Base-by-base conservation (phyloP, 2,113 vertebrate genomes). In the Phasianus colchicus region DNA sequence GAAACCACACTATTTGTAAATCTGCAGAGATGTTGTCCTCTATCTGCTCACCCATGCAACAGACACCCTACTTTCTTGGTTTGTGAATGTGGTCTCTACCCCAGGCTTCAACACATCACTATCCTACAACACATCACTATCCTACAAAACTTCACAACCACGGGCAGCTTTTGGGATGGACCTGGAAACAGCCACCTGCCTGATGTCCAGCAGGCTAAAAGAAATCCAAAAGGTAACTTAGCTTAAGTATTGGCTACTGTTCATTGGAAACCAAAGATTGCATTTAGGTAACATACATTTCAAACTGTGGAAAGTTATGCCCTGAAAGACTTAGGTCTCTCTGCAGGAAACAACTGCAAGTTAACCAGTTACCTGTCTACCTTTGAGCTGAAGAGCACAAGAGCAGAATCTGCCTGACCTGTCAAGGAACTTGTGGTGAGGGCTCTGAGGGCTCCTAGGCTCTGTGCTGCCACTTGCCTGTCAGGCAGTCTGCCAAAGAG, bases 401-500 rank as follows among this genome's bases (percentile, higher is more conserved):
- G 38, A 64, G 57, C 70, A 61, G 52, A 69, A 91, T 77, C 65
- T 88, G 66, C 76, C 69, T 57, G 80, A 92, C 87, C 95, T 42
- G 27, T 8, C 69, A 65, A 88, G 61, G 61, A 94, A 58, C 25
- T 2, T 43, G 66, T 74, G 57, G 87, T 36, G 52, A 54, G 52
- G 47, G 80, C 69, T 89, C 64, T 2, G 17, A 19, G 66, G 78
- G 75, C 27, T 96, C 75, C 72, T 74, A 57, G 47, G 81, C 95
- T 58, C 90, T 48, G 25, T 20, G 8, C 70, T 93, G 91, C 86
- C 93, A 95, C 93, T 79, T 74, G 93, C 73, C 85, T 36, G 79
- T 19, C 65, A 48, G 93, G 88, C 88, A 91, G 89, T 15, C 86
- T 63, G 95, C 94, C 90, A 95, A 88, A 61, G 70, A 91, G 70